phyloP scores from a whole-genome alignment of 2,113 vertebrate species.

The Cyprinodon variegatus region DNA sequence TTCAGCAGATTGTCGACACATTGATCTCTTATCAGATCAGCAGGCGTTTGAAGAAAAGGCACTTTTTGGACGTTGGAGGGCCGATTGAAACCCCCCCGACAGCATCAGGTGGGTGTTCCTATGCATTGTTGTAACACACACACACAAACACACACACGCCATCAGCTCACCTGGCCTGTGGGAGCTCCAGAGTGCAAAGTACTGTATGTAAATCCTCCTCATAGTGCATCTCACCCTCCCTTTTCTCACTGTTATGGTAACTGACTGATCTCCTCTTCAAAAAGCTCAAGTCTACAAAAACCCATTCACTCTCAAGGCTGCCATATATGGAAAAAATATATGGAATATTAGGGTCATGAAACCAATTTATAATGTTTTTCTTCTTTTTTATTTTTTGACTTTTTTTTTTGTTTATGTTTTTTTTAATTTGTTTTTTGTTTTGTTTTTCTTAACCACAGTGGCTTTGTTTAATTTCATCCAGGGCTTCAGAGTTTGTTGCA shows the following conservation, averaged over 20 bases:
- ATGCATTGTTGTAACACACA: conserved; percentile 24
- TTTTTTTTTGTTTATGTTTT: too few species aligned
- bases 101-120: conserved; percentile 32
- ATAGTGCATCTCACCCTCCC: conserved; percentile 69
- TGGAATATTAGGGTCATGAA: conserved; percentile 33
- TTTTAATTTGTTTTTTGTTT: conserved; percentile 12
- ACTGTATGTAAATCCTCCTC: conserved; percentile 81
- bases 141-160: conserved; percentile 67
- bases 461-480: conserved; percentile 1
- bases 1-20: conserved; percentile 47
- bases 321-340: conserved; percentile 31
- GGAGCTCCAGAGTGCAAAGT: conserved; percentile 82
- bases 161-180: conserved; percentile 64
- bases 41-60: conserved; percentile 43
- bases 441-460: conserved; percentile 26
- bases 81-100: conserved; percentile 46
- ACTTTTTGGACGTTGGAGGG: conserved; percentile 31
- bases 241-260: conserved; percentile 53
- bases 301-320: background rate
- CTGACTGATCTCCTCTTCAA: conserved; percentile 33
- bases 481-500: background rate
- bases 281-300: conserved; percentile 10
- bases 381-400: background rate
- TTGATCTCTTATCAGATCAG: conserved; percentile 46
- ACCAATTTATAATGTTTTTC: conserved; percentile 8